Evolutionary conservation across 2,888 invertebrate genomes (phyloP), one percentile per base, ranked within the genome.

Genomic region (Rhagium mordax): DNA sequence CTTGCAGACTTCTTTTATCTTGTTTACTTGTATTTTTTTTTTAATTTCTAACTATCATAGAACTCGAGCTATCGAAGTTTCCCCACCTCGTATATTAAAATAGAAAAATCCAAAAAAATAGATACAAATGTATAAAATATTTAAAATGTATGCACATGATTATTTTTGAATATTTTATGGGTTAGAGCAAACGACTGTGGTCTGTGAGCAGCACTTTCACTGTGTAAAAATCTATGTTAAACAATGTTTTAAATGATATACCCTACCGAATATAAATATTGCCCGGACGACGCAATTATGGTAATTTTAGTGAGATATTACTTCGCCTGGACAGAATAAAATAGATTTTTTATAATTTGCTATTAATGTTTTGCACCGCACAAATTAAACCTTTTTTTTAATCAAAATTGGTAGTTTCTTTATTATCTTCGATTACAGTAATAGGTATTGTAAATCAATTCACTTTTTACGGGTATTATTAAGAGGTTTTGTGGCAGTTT

Each of bases 401-500:
- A 41, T n/a, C 10, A 41, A n/a, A 33, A 41, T 41, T 41, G 41
- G 41, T 41, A 64, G 49, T 27, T 18, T 64, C 16, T 27, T 27
- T 27, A 64, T 64, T 64, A 64, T 16, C 64, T 64, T 15, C 18
- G 49, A 49, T 27, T 16, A 49, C 16, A 27, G 64, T 64, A 27
- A 64, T 24, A 27, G 64, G 29, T 29, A 48, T 13, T 16, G 49
- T 16, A 27, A 64, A 18, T 49, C 64, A 27, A 64, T 64, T 51
- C 51, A 15, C 15, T 64, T 64, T 64, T 64, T 47, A 21, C 24
- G 61, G 47, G n/a, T 24, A 51, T 64, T 64, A 51, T 64, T 64
- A 64, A 64, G 64, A 64, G 64, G 64, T 64, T 64, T 64, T 64
- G 64, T 47, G 24, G 61, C 64, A 64, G 64, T 15, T 27, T 27